Conservation (phyloP, 1,140 invertebrate genomes). For the Hermetia illucens region DNA sequence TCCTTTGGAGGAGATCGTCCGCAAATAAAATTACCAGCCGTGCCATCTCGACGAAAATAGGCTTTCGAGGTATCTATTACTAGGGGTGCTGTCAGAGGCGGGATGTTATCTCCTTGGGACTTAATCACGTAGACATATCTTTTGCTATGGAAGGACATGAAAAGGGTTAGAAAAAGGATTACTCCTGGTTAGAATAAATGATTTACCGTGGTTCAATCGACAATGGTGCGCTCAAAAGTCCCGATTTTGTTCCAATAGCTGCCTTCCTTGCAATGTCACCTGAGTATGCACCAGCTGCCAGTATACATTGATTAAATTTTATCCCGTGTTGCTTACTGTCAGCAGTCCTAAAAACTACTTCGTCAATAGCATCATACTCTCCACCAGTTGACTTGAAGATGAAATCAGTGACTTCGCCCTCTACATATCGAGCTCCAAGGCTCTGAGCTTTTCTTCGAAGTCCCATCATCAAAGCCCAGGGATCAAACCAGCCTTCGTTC, state of each 20-base stretch:
- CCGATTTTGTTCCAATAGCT: slow-evolving; percentile 54
- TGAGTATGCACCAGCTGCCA: slow-evolving; percentile 68
- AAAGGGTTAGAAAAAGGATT: too few species aligned
- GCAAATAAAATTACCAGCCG: too few species aligned
- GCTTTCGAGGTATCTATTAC: too few species aligned
- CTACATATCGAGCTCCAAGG: slow-evolving; percentile 57
- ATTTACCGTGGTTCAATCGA: too few species aligned
- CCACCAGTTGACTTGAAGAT: slow-evolving; percentile 33
- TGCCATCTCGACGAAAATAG: too few species aligned
- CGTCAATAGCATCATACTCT: slow-evolving; percentile 33
- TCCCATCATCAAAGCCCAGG: slow-evolving; percentile 58
- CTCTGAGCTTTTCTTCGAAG: slow-evolving; percentile 60
- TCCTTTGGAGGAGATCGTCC: too few species aligned
- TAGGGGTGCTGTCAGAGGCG: slow-evolving; percentile 68
- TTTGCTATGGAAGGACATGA: too few species aligned
- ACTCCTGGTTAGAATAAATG: too few species aligned
- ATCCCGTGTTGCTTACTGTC: slow-evolving; percentile 44
- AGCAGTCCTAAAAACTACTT: slow-evolving; percentile 41
- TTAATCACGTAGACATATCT: too few species aligned
- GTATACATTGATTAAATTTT: slow-evolving; percentile 48
- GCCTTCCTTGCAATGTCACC: slow-evolving; percentile 61
- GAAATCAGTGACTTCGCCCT: slow-evolving; percentile 62
- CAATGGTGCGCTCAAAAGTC: too few species aligned
- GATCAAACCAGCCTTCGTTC: slow-evolving; percentile 68
- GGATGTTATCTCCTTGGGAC: slow-evolving; percentile 39